Base-by-base conservation (phyloP, 2,888 invertebrate species). In the Agriopis aurantiaria region DNA sequence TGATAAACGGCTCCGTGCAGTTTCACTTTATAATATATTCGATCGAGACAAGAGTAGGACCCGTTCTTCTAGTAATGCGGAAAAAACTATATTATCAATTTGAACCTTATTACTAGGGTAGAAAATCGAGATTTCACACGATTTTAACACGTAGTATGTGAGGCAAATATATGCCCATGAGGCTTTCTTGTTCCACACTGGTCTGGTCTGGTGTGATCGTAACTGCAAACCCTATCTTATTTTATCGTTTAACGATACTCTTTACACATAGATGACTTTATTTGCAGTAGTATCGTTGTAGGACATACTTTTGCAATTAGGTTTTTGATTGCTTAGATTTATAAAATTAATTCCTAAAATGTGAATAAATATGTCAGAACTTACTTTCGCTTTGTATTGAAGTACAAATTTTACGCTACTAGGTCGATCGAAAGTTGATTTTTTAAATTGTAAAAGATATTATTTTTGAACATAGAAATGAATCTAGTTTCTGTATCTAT, bases 1-100 rank as follows among this genome's bases (percentile, higher is more conserved):
- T 91, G 90, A 91, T 91, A 91, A 90, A 88, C 85, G 83, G 80
- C 83, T 82, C 75, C 75, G 75, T 74, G 85, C 83, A 89, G 89
- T 92, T 92, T 92, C 92, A 91, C 92, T 91, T 91, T 86, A 87
- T 86, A 86, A 62, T 52, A 51, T 84, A 84, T 81, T 82, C 82
- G 86, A 88, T 88, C 53, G 53, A 43, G 17, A 88, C 84, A 75
- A 78, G 78, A 84, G 67, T 75, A 64, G 80, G 86, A 91, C 91
- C 86, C 78, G 91, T 91, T 91, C 85, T 82, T 85, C 88, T 86
- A 84, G 86, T 82, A 84, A 70, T 58, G 53, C 53, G 63, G 62
- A 71, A 71, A 71, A 69, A 71, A 49, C 63, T 67, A 33, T 52
- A 48, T 63, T 55, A 70, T 63, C 49, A 66, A 63, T 53, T 58